A percentile compares a stretch with the other conserved stretches of the same genome.
Evolutionary conservation across 2,888 invertebrate species (phyloP).

Genomic region (Yponomeuta plumbellus): DNA sequence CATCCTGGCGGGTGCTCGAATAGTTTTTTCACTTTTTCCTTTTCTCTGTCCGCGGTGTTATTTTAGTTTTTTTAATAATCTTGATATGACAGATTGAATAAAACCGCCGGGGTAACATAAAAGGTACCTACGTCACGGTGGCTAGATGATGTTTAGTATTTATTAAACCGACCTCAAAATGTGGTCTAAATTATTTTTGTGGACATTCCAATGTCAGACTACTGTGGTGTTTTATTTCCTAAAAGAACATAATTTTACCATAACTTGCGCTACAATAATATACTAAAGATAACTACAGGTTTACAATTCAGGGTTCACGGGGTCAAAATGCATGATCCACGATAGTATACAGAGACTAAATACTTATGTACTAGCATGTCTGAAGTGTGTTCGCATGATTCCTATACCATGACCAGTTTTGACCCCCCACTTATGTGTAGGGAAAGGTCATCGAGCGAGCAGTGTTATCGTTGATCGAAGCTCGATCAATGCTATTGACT

Average conservation of each 20-base stretch:
- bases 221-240: not conserved
- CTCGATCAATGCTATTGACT: conserved; percentile 50
- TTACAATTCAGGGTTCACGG: too few relatives aligned
- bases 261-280: too few relatives aligned
- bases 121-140: conserved; percentile 51
- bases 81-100: conserved; percentile 66
- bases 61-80: conserved; percentile 56
- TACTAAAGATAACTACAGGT: too few relatives aligned
- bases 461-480: conserved; percentile 44
- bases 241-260: not conserved
- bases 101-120: conserved; percentile 37
- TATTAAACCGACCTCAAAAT: conserved; percentile 8
- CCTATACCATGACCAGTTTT: conserved; percentile 55
- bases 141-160: conserved; percentile 3
- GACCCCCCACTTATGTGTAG: conserved; percentile 46
- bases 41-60: not conserved
- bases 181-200: conserved; percentile 10
- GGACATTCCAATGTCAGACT: conserved; percentile 9
- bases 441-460: conserved; percentile 42
- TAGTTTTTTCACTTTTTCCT: conserved; percentile 41
- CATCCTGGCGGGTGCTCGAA: conserved; percentile 57
- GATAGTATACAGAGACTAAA: not conserved
- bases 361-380: not conserved
- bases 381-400: conserved; percentile 44
- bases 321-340: not conserved